Conservation (phyloP, 2,888 invertebrate species). For the Xestia rhomboidea region DNA sequence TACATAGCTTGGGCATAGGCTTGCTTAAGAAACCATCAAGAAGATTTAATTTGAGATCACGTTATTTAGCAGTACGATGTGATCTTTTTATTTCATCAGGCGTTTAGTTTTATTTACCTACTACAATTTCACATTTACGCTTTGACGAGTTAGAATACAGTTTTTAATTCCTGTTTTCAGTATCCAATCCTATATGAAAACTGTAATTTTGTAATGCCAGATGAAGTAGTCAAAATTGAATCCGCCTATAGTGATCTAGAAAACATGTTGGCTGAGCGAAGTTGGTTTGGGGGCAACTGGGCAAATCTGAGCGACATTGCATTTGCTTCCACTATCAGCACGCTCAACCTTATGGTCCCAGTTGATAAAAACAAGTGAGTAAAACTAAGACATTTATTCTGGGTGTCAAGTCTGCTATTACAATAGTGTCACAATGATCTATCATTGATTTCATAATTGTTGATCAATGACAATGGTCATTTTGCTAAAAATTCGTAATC, state of each 20-base stretch:
- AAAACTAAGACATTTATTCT: not conserved
- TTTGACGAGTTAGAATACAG: not conserved
- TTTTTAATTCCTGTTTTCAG: conserved; percentile 66
- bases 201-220: conserved; percentile 78
- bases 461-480: too few species aligned
- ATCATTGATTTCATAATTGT: too few species aligned
- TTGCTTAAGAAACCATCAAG: not conserved
- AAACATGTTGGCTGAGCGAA: conserved; percentile 70
- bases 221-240: conserved; percentile 77
- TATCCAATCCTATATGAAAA: conserved; percentile 81
- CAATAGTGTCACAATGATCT: too few species aligned
- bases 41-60: not conserved
- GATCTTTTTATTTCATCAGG: not conserved
- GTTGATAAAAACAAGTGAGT: conserved; percentile 75
- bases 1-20: not conserved
- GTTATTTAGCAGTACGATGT: not conserved
- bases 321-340: conserved; percentile 79
- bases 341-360: conserved; percentile 79
- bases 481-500: too few species aligned
- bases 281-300: conserved; percentile 77
- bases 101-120: not conserved
- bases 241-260: conserved; percentile 78
- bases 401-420: too few species aligned
- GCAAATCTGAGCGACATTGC: conserved; percentile 78
- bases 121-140: not conserved